Evolutionary conservation across 2,113 vertebrate genomes (phyloP).

Genomic region (Fregetta grallaria): DNA sequence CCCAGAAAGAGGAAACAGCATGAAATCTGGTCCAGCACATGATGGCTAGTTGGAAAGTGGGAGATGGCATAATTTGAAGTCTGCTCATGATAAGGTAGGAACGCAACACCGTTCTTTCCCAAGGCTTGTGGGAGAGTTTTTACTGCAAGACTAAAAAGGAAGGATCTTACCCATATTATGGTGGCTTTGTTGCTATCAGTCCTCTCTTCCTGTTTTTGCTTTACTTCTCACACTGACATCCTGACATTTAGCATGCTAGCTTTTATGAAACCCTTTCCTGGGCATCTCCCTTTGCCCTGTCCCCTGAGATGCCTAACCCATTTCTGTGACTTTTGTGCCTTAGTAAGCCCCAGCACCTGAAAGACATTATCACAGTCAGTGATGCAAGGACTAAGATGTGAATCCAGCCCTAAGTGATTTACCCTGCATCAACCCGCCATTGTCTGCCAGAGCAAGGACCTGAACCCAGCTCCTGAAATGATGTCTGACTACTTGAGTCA

Average conservation of each 20-base stretch:
- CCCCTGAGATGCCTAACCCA: not conserved
- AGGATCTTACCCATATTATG: not conserved
- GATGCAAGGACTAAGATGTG: not conserved
- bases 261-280: not conserved
- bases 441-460: not conserved
- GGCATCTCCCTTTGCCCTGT: not conserved
- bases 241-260: not conserved
- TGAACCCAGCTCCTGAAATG: not conserved
- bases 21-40: not conserved
- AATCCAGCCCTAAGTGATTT: not conserved
- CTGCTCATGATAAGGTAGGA: not conserved
- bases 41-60: not conserved
- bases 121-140: not conserved
- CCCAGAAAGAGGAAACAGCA: not conserved
- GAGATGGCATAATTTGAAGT: not conserved
- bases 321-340: not conserved
- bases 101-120: not conserved
- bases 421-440: not conserved
- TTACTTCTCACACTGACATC: not conserved
- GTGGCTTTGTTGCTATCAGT: not conserved
- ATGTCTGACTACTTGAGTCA: rapidly evolving
- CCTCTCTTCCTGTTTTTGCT: not conserved
- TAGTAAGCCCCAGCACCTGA: not conserved
- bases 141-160: not conserved
- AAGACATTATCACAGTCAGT: not conserved